Conservation (phyloP, 1,140 invertebrate species). For the Lamellibrachia luymesi region DNA sequence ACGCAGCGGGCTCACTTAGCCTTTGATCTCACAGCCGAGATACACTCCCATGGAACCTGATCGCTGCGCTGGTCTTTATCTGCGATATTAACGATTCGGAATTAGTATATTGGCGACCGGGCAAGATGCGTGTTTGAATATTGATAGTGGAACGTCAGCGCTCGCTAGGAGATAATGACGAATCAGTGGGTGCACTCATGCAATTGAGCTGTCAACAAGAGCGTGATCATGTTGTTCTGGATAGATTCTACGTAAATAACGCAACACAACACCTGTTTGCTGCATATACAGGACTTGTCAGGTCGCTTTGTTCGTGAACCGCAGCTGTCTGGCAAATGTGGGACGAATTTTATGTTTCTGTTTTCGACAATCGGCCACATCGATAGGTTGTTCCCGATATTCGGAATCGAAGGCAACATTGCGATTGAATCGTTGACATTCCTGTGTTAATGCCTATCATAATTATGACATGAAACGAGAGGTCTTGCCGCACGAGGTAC, state of each 20-base stretch:
- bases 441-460: too few relatives aligned
- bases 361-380: not conserved
- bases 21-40: not conserved
- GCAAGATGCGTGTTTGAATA: not conserved
- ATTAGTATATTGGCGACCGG: not conserved
- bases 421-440: too few relatives aligned
- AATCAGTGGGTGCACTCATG: not conserved
- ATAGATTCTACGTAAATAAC: not conserved
- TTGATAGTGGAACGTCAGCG: not conserved
- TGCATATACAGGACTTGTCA: too few relatives aligned
- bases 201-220: not conserved
- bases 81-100: not conserved
- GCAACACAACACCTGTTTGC: too few relatives aligned
- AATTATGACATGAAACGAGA: too few relatives aligned
- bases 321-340: not conserved
- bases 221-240: not conserved
- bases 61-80: not conserved
- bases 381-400: not conserved
- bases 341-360: not conserved
- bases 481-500: too few relatives aligned
- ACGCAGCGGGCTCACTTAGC: not conserved
- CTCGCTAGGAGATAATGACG: not conserved
- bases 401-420: too few relatives aligned
- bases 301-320: too few relatives aligned
- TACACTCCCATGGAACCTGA: not conserved